These are phyloP conservation scores for Drosophila quadrilineata DNA, from an alignment of 1,140 invertebrate genomes.

Conservation along the genomic window DNA sequence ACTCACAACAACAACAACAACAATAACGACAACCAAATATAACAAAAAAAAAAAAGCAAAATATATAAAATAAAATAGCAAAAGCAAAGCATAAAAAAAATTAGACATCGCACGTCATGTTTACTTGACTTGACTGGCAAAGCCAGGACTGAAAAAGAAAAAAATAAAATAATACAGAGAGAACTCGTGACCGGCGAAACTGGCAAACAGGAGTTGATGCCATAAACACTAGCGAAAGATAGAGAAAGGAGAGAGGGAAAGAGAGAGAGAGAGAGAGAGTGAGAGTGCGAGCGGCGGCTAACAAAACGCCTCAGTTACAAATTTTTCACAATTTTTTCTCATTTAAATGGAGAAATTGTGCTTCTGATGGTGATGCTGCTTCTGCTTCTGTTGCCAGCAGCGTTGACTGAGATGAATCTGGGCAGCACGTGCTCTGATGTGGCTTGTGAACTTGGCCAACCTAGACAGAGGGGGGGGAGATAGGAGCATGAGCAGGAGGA, in stretches of 20 bases:
- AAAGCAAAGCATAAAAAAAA: conserved; percentile 43
- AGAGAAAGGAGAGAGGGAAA: too few species aligned
- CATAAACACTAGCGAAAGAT: too few species aligned
- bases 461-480: background rate
- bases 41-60: conserved; percentile 32
- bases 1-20: conserved; percentile 4
- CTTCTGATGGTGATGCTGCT: too few species aligned
- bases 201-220: too few species aligned
- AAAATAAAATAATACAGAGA: conserved; percentile 1
- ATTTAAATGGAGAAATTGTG: conserved; percentile 74
- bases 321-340: conserved; percentile 70
- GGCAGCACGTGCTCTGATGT: conserved; percentile 58
- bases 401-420: conserved; percentile 73
- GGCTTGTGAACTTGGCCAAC: conserved; percentile 51
- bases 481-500: background rate
- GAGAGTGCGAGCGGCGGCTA: too few species aligned
- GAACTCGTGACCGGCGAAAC: conserved; percentile 56
- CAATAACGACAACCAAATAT: too few species aligned
- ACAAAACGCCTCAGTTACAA: conserved; percentile 71
- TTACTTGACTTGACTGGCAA: conserved; percentile 74
- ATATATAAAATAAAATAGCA: too few species aligned
- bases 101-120: conserved; percentile 71
- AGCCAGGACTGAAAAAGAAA: conserved; percentile 12
- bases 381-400: too few species aligned
- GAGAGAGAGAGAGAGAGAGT: too few species aligned